Conservation (phyloP, 2,113 vertebrate genomes). For the Perccottus glenii region DNA sequence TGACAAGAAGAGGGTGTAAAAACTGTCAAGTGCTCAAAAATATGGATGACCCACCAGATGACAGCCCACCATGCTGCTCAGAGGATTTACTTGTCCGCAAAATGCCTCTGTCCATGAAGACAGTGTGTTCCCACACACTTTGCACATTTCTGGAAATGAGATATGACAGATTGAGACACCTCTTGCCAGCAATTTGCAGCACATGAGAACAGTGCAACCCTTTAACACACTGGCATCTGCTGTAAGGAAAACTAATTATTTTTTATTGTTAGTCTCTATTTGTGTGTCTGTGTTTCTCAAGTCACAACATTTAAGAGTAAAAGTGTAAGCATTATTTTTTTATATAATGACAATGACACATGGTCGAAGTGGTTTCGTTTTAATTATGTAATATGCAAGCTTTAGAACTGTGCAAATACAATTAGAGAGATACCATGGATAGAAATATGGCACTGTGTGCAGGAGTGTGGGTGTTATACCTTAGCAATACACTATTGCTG, state of each 20-base stretch:
- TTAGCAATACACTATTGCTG: constrained; percentile 28
- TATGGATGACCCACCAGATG: constrained; percentile 16
- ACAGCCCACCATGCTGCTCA: constrained; percentile 24
- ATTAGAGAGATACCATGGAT: constrained; percentile 66
- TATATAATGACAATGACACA: neutral
- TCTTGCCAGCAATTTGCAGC: constrained; percentile 21
- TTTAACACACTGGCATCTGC: constrained; percentile 22
- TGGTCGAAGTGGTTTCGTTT: constrained; percentile 24
- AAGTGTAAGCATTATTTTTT: neutral
- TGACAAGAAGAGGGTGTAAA: constrained; percentile 18
- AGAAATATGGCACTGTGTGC: constrained; percentile 62
- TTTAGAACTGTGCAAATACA: constrained; percentile 66
- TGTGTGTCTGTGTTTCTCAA: neutral
- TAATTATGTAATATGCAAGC: constrained; percentile 52
- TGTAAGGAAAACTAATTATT: neutral
- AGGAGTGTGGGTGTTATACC: constrained; percentile 45
- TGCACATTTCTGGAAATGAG: constrained; percentile 24
- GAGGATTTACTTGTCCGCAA: constrained; percentile 38
- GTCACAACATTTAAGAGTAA: neutral
- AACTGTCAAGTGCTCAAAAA: constrained; percentile 31
- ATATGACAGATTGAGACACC: constrained; percentile 37
- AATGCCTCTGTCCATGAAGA: constrained; percentile 29
- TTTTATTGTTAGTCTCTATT: neutral
- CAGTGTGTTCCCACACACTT: constrained; percentile 29
- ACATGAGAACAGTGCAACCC: constrained; percentile 19